Evolutionary conservation across 1,140 invertebrate genomes (phyloP).

Genomic region (Monomorium pharaonis): DNA sequence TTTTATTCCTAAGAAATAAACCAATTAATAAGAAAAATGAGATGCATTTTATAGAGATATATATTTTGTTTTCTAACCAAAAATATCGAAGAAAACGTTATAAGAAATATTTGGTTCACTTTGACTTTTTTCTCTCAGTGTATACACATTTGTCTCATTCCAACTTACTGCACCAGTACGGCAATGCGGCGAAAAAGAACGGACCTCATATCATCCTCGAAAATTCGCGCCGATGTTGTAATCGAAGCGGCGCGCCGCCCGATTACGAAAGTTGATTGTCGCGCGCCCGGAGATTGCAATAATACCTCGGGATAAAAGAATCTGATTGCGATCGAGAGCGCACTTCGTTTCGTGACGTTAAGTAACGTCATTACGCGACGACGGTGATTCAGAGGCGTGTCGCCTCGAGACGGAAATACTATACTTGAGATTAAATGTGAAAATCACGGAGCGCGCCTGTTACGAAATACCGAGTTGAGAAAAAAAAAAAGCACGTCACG

Average conservation of each 20-base stretch:
- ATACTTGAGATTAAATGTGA: background rate
- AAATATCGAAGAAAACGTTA: no score
- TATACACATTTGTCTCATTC: no score
- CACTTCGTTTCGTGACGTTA: constrained; percentile 23
- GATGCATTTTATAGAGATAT: no score
- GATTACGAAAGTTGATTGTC: constrained; percentile 15
- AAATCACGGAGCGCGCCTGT: background rate
- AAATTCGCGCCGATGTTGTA: constrained; percentile 17
- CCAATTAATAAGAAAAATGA: no score
- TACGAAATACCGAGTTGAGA: background rate
- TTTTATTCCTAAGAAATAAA: no score
- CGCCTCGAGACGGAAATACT: background rate
- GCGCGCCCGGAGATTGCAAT: background rate
- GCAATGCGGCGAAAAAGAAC: no score
- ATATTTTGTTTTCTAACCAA: no score
- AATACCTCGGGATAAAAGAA: constrained; percentile 12
- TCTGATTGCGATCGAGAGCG: constrained; percentile 27
- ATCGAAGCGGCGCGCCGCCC: background rate
- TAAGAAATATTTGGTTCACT: no score
- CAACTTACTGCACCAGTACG: no score
- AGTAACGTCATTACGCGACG: constrained; percentile 28
- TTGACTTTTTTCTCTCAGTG: no score
- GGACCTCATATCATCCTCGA: constrained; percentile 35
- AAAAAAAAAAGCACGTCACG: background rate
- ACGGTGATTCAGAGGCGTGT: constrained; percentile 8